These are phyloP conservation scores for Cathartes aura DNA, from an alignment of 2,113 vertebrate genomes.

Conservation along the genomic window DNA sequence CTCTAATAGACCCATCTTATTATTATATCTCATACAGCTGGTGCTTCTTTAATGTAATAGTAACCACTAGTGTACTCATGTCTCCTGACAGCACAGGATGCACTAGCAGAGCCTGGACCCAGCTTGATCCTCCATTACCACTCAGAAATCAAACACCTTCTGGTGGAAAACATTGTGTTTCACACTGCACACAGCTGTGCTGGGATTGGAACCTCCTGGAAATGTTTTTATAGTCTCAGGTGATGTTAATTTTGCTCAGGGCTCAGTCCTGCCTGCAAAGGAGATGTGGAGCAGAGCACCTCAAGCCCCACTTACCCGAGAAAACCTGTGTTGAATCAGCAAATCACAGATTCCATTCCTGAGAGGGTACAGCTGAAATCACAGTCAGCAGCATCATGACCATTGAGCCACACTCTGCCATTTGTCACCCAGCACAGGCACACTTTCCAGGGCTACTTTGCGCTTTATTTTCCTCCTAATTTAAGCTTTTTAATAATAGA, in stretches of 20 bases:
- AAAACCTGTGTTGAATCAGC: neutral
- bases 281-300: neutral
- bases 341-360: neutral
- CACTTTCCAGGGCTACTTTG: neutral
- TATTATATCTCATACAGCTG: neutral
- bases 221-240: neutral
- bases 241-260: neutral
- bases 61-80: neutral
- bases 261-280: neutral
- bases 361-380: neutral
- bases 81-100: neutral
- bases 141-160: neutral
- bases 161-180: neutral
- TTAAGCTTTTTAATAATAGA: neutral
- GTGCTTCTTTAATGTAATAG: neutral
- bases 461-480: fast-evolving
- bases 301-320: neutral
- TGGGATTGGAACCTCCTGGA: neutral
- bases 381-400: neutral
- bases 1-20: neutral
- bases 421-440: neutral
- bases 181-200: neutral
- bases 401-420: neutral
- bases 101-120: neutral
- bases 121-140: neutral